Evolutionary conservation across 2,113 vertebrate genomes (phyloP).

Genomic region (Brachyistius frenatus): DNA sequence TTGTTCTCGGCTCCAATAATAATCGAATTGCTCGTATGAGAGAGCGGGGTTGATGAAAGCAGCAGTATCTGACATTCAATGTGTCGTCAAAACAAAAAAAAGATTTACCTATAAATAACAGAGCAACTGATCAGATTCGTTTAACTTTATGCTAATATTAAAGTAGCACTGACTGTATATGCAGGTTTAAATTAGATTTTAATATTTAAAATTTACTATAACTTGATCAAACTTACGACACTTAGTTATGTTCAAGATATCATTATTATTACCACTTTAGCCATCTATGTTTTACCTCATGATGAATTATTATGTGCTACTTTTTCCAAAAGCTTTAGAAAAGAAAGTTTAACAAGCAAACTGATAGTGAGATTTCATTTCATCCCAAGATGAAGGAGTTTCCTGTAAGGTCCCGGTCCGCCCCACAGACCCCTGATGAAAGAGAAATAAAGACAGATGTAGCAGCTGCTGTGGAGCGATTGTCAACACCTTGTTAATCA

Average conservation of each 20-base stretch:
- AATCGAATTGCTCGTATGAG: background rate
- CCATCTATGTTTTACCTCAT: background rate
- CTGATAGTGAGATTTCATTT: slow-evolving; percentile 77
- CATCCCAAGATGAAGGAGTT: slow-evolving; percentile 92
- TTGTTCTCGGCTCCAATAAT: background rate
- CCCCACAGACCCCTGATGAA: slow-evolving; percentile 93
- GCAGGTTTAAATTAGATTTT: background rate
- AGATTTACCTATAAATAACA: background rate
- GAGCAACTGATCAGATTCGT: too few species aligned
- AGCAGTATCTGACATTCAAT: background rate
- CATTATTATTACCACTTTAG: background rate
- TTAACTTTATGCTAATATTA: too few species aligned
- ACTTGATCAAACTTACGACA: background rate
- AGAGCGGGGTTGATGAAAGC: background rate
- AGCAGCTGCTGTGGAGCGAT: background rate
- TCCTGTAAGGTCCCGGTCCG: slow-evolving; percentile 92
- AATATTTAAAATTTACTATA: background rate
- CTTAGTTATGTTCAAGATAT: background rate
- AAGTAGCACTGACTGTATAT: background rate
- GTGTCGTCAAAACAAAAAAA: background rate
- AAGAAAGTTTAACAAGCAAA: background rate
- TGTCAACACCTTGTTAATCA: background rate
- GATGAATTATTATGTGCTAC: background rate
- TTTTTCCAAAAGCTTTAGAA: background rate
- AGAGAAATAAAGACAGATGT: slow-evolving; percentile 24